A percentile compares a stretch with the other conserved stretches of the same genome.
Evolutionary conservation across 2,797 vertebrate species (phyloP).

Genomic region (Muscicapa striata): DNA sequence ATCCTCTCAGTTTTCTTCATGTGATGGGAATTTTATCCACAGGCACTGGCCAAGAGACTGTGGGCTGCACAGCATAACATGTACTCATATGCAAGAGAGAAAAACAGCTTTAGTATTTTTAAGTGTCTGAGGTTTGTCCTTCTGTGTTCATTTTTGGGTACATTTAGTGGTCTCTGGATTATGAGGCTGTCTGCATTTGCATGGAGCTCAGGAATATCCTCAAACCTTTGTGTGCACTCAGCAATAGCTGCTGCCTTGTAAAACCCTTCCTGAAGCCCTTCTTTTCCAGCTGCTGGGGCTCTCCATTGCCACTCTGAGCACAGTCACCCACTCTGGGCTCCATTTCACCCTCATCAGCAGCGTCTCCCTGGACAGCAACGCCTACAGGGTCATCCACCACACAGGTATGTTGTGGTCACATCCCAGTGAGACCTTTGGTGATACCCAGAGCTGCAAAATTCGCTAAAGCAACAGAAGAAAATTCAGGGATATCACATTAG

Average conservation of each 20-base stretch:
- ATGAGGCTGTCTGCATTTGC: neutral
- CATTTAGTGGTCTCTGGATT: neutral
- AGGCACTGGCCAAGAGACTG: neutral
- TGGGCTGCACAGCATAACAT: accelerated
- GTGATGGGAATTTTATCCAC: neutral
- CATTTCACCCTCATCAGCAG: conserved; percentile 62
- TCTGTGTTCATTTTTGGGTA: neutral
- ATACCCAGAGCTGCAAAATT: neutral
- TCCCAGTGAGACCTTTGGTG: neutral
- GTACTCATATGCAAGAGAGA: neutral
- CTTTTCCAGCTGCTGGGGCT: conserved; percentile 70
- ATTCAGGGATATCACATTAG: neutral
- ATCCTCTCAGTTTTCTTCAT: neutral
- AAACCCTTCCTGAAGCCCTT: neutral
- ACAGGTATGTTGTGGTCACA: neutral
- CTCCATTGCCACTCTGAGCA: conserved; percentile 49
- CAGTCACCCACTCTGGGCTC: conserved; percentile 46
- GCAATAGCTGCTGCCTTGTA: neutral
- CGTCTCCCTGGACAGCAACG: conserved; percentile 25
- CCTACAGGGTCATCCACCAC: conserved; percentile 45
- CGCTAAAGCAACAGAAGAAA: neutral
- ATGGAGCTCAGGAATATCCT: neutral
- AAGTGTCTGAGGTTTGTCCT: neutral
- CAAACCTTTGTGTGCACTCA: neutral
- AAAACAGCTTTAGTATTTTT: neutral